Evolutionary conservation across 2,113 vertebrate species (phyloP).

Genomic region (Pionites leucogaster): DNA sequence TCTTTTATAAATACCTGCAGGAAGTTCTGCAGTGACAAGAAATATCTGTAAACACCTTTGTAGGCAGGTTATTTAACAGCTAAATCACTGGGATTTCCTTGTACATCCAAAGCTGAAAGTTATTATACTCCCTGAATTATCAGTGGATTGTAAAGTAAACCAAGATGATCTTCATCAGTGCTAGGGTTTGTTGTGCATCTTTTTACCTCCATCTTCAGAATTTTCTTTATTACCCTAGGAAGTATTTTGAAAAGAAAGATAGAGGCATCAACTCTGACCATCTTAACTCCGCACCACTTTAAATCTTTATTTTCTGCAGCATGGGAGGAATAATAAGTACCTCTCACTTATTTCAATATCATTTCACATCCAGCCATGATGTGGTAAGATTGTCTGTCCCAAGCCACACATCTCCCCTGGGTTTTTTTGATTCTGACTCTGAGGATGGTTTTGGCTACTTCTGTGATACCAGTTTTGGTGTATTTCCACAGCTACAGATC

Average conservation of each 20-base stretch:
- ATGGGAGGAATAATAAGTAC: neutral
- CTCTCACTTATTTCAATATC: neutral
- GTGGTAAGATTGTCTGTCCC: neutral
- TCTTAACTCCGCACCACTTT: neutral
- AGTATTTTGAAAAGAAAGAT: neutral
- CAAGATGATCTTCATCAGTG: neutral
- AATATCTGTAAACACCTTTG: neutral
- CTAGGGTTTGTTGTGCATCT: neutral
- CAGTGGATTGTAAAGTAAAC: neutral
- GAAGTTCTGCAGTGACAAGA: neutral
- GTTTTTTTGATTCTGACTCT: neutral
- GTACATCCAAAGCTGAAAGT: neutral
- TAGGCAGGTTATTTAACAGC: neutral
- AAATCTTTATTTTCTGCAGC: neutral
- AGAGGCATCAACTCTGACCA: neutral
- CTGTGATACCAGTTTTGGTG: neutral
- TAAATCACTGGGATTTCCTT: neutral
- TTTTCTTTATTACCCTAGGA: neutral
- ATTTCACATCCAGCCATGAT: neutral
- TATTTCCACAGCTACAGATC: neutral
- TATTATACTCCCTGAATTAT: neutral
- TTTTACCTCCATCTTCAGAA: neutral
- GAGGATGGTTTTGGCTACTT: neutral
- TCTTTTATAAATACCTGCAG: neutral
- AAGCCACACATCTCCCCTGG: neutral